Percentiles rank a stretch among this genome's conserved stretches.
Evolutionary conservation across 2,113 vertebrate genomes (phyloP).

Genomic region (Prionailurus viverrinus): DNA sequence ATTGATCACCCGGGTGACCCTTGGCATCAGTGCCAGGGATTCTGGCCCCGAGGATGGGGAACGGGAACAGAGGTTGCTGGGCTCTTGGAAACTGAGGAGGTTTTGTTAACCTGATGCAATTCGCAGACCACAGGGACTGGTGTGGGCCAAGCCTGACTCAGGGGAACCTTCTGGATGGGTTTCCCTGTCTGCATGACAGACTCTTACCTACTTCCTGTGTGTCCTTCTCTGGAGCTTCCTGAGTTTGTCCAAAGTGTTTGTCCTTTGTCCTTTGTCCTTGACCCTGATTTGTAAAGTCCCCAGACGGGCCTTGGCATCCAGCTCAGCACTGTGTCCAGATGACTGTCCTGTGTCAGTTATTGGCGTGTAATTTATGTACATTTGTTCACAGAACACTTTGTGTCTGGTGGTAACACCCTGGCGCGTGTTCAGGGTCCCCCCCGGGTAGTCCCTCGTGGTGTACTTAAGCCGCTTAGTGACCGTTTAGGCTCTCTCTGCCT

Average conservation of each 20-base stretch:
- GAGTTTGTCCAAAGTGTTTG: not conserved
- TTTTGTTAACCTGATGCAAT: not conserved
- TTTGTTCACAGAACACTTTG: fast-evolving
- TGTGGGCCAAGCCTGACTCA: no score
- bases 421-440: fast-evolving
- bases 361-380: fast-evolving
- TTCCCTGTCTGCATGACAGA: not conserved
- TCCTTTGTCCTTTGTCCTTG: not conserved
- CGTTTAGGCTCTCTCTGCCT: fast-evolving
- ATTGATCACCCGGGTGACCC: fast-evolving
- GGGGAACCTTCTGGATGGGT: fast-evolving
- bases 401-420: fast-evolving
- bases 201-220: not conserved
- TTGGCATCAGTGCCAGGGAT: fast-evolving
- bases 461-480: fast-evolving
- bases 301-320: fast-evolving
- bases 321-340: not conserved
- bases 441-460: fast-evolving
- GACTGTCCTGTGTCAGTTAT: fast-evolving
- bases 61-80: not conserved
- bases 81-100: not conserved
- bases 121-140: not conserved
- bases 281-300: not conserved
- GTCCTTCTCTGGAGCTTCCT: no score
- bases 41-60: not conserved